Evolutionary conservation across 2,113 vertebrate genomes (phyloP).

Genomic region (Gulo gulo): DNA sequence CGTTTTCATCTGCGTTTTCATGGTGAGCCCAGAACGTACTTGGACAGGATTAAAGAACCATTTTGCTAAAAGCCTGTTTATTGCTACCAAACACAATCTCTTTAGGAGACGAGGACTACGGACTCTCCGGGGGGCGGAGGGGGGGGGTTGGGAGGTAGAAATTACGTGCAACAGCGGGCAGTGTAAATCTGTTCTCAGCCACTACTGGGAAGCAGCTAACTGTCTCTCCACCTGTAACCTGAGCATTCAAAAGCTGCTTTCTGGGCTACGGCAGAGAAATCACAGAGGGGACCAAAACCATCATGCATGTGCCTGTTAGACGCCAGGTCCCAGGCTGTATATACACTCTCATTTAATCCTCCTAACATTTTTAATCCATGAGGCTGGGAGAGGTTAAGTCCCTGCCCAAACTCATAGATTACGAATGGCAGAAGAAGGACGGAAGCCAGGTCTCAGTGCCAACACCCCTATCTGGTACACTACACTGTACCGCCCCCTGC

Average conservation of each 20-base stretch:
- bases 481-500: neutral
- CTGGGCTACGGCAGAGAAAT: slow-evolving; percentile 33
- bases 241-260: slow-evolving; percentile 60
- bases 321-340: neutral
- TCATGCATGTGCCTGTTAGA: neutral
- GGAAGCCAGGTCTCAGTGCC: neutral
- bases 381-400: neutral
- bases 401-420: neutral
- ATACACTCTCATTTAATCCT: neutral
- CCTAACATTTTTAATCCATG: slow-evolving; percentile 14
- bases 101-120: slow-evolving; percentile 61
- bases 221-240: slow-evolving; percentile 55
- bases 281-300: neutral
- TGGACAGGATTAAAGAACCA: slow-evolving; percentile 64
- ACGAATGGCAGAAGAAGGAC: neutral
- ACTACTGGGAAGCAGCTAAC: slow-evolving; percentile 52
- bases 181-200: slow-evolving; percentile 49
- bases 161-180: slow-evolving; percentile 13
- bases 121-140: neutral
- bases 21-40: slow-evolving; percentile 38
- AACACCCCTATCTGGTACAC: neutral
- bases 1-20: slow-evolving; percentile 46
- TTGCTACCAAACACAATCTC: slow-evolving; percentile 56
- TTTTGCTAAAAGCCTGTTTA: slow-evolving; percentile 68
- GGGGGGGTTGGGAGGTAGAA: neutral